Base-by-base conservation (phyloP, 2,113 vertebrate species). In the Hirundichthys speculiger region DNA sequence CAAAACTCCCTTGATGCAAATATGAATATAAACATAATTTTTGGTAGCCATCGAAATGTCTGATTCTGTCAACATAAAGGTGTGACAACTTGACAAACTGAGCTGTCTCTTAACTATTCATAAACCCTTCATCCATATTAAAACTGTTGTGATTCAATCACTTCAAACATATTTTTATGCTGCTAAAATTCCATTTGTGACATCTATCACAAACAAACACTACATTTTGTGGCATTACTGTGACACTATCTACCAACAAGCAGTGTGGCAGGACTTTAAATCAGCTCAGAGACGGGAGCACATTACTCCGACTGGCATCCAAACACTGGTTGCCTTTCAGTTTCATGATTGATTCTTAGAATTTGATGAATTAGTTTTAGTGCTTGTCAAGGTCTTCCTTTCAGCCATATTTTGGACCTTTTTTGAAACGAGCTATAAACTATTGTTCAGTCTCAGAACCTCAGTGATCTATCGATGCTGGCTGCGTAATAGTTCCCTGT, bases 301-400 rank as follows among this genome's bases (percentile, higher is more conserved):
- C 78, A 80, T 82, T 75, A 74, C 59, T 87, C 77, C 72, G 72
- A 51, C 38, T 69, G 75, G 27, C 75, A 64, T 82, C 57, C 53
- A 67, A 67, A 76, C 80, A 75, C 47, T 53, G 76, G 69, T 57
- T 25, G 30, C 47, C 64, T 85, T 82, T 83, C 84, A 78, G 66
- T 47, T 74, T 51, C 45, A 40, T 79, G 80, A 86, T 77, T 86
- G 83, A 86, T 87, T 34, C 11, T 34, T 34, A 34, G 30, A 34
- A 4, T 34, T 34, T 34, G 30, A 34, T 34, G 7, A 10, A 34
- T 34, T 67, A 86, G 73, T 68, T 73, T 64, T 30, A 60, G 53
- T 56, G 66, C 61, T 70, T 82, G 69, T 79, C 76, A 73, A 73
- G 67, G 71, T 60, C 51, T 68, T 16, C 60, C 85, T 75, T 18